Evolutionary conservation across 2,888 invertebrate species (phyloP).

Genomic region (Notodonta dromedarius): DNA sequence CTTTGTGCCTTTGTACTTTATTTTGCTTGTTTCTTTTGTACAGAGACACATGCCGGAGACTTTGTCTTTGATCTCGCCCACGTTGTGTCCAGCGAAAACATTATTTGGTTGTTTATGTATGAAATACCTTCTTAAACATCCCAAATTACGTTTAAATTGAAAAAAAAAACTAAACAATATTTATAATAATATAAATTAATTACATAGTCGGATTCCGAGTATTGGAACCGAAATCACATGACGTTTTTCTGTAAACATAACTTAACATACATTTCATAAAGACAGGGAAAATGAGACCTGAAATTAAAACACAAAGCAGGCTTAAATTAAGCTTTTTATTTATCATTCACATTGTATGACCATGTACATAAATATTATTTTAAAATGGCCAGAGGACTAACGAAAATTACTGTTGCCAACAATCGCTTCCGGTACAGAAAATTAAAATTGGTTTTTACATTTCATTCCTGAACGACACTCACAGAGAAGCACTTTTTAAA

Average conservation of each 20-base stretch:
- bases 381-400: slow-evolving; percentile 50
- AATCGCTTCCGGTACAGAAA: slow-evolving; percentile 37
- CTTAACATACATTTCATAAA: neutral
- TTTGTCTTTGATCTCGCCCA: neutral
- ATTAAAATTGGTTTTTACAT: neutral
- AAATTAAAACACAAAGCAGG: slow-evolving; percentile 22
- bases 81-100: neutral
- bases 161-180: no score
- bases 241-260: no score
- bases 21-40: slow-evolving; percentile 1
- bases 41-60: no score
- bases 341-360: slow-evolving; percentile 56
- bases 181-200: no score
- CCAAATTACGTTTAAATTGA: no score
- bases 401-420: slow-evolving; percentile 40
- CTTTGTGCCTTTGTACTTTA: neutral
- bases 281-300: neutral
- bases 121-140: no score
- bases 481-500: no score
- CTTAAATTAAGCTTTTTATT: slow-evolving; percentile 61
- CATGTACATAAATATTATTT: slow-evolving; percentile 50
- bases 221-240: no score
- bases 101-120: neutral
- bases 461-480: no score
- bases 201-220: no score